These are phyloP conservation scores for Geodia barretti DNA, from an alignment of 37 sponge, comb jelly and placozoan species.

Conservation along the genomic window DNA sequence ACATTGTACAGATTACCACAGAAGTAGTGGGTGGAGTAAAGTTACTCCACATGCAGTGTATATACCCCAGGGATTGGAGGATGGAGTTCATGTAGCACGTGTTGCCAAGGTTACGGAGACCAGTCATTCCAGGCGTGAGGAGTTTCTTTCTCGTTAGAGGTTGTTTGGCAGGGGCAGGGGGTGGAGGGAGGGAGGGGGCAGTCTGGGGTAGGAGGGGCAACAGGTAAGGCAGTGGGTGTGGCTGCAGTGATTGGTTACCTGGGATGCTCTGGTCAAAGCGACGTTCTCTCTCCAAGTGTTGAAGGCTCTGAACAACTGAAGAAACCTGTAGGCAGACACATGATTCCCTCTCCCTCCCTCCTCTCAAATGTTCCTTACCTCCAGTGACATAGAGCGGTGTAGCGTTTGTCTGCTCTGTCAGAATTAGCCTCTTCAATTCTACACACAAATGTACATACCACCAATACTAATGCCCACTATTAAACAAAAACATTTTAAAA, in stretches of 20 bases:
- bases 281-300: slow-evolving; percentile 23
- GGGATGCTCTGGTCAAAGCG: background rate
- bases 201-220: background rate
- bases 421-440: slow-evolving; percentile 50
- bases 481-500: too few species aligned
- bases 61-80: slow-evolving; percentile 76
- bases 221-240: background rate
- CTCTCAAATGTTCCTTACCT: slow-evolving; percentile 13
- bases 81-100: slow-evolving; percentile 88
- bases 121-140: slow-evolving; percentile 73
- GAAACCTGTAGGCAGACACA: background rate
- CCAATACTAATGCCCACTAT: too few species aligned
- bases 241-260: too few species aligned
- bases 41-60: too few species aligned
- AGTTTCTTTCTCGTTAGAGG: background rate
- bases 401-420: slow-evolving; percentile 50
- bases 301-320: slow-evolving; percentile 9
- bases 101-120: slow-evolving; percentile 84
- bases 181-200: background rate
- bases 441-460: too few species aligned
- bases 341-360: too few species aligned
- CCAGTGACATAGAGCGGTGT: slow-evolving; percentile 59
- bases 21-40: background rate
- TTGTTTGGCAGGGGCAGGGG: slow-evolving; percentile 2
- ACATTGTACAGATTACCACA: background rate